Evolutionary conservation across 2,797 vertebrate species (phyloP).

Genomic region (Crenuchus spilurus): DNA sequence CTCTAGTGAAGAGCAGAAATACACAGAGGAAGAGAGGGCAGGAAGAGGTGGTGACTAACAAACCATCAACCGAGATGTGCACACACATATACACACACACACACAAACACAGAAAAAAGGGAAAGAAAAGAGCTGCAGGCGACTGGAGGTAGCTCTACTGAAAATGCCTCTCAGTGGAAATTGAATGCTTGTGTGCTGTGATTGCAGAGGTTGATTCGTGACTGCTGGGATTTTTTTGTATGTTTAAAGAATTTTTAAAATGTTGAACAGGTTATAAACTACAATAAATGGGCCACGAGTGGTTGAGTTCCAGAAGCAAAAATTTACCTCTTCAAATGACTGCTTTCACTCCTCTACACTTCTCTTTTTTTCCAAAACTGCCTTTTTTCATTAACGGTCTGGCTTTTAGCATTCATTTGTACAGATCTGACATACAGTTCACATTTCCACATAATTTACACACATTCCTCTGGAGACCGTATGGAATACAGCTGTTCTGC

Average conservation of each 20-base stretch:
- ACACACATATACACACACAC: conserved; percentile 11
- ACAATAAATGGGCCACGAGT: background rate
- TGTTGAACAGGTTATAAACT: background rate
- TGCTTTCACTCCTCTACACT: background rate
- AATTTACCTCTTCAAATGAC: background rate
- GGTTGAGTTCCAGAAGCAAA: background rate
- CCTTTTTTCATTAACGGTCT: background rate
- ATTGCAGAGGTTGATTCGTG: conserved; percentile 16
- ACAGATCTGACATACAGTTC: conserved; percentile 9
- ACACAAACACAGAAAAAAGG: conserved; percentile 3
- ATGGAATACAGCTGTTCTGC: background rate
- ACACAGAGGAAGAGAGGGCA: conserved; percentile 20
- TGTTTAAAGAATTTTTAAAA: background rate
- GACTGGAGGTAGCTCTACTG: background rate
- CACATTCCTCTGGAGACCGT: conserved; percentile 14
- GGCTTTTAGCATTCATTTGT: conserved; percentile 18
- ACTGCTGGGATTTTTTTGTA: conserved; percentile 22
- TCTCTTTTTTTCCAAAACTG: no score
- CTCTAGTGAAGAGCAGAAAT: conserved; percentile 9
- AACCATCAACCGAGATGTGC: conserved; percentile 11
- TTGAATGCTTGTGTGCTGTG: conserved; percentile 5
- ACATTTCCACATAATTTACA: conserved; percentile 34
- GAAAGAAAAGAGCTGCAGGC: background rate
- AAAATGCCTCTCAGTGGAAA: background rate
- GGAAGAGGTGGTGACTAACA: conserved; percentile 30